Evolutionary conservation across 2,797 vertebrate genomes (phyloP).

Genomic region (Chiloscyllium punctatum): DNA sequence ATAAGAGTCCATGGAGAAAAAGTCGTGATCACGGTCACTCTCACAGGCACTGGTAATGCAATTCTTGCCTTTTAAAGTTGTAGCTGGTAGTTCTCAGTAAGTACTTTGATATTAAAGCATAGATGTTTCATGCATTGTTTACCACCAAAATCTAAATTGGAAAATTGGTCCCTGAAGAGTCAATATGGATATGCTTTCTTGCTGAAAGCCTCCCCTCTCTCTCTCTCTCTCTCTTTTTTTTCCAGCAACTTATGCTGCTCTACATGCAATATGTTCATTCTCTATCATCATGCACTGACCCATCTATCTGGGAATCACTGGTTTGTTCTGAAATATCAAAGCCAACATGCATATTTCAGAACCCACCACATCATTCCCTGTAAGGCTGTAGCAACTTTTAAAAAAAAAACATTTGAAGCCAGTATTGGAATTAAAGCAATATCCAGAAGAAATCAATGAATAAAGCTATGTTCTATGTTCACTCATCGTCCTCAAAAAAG

Average conservation of each 20-base stretch:
- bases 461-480: background rate
- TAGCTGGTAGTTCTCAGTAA: no score
- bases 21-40: no score
- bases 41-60: no score
- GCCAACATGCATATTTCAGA: background rate
- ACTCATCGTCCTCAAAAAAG: background rate
- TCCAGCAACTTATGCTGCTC: background rate
- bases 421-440: background rate
- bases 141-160: background rate
- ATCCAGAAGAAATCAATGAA: background rate
- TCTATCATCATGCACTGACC: background rate
- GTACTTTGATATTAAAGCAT: no score
- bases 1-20: no score
- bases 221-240: background rate
- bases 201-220: background rate
- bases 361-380: background rate
- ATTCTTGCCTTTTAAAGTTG: no score
- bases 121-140: background rate
- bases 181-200: background rate
- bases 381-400: background rate
- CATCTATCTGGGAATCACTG: background rate
- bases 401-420: background rate
- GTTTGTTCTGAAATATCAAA: background rate
- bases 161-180: background rate
- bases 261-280: background rate